Evolutionary conservation across 2,113 vertebrate species (phyloP).

Genomic region (Cyrtonyx montezumae): DNA sequence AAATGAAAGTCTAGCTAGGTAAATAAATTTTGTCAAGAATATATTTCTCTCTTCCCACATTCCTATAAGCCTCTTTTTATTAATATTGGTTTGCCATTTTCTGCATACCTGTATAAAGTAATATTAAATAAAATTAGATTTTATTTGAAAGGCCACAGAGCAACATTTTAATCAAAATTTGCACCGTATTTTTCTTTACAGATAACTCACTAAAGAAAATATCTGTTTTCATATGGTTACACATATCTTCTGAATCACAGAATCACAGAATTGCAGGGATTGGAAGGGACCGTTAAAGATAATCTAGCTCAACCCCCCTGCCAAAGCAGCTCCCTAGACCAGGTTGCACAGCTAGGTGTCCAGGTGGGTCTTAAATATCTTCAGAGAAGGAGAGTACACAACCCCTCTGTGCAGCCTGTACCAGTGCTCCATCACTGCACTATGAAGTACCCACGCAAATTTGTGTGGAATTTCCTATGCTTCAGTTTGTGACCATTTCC

Average conservation of each 20-base stretch:
- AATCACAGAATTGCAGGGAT: too few species aligned
- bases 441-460: too few species aligned
- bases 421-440: too few species aligned
- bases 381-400: too few species aligned
- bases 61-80: constrained; percentile 78
- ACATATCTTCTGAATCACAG: background rate
- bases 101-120: constrained; percentile 69
- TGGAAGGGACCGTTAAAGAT: too few species aligned
- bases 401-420: too few species aligned
- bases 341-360: too few species aligned
- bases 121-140: constrained; percentile 79
- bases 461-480: too few species aligned
- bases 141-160: constrained; percentile 72
- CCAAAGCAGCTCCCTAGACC: too few species aligned
- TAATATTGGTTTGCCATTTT: constrained; percentile 78
- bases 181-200: constrained; percentile 44
- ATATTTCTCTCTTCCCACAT: constrained; percentile 61
- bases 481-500: too few species aligned
- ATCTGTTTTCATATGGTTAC: background rate
- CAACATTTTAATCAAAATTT: constrained; percentile 79
- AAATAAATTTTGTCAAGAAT: constrained; percentile 78
- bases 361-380: too few species aligned
- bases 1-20: constrained; percentile 80
- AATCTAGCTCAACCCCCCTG: too few species aligned
- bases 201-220: constrained; percentile 28